A percentile compares a stretch with the other conserved stretches of the same genome.
Conservation (phyloP, 2,797 vertebrate species). For the Mareca penelope region DNA sequence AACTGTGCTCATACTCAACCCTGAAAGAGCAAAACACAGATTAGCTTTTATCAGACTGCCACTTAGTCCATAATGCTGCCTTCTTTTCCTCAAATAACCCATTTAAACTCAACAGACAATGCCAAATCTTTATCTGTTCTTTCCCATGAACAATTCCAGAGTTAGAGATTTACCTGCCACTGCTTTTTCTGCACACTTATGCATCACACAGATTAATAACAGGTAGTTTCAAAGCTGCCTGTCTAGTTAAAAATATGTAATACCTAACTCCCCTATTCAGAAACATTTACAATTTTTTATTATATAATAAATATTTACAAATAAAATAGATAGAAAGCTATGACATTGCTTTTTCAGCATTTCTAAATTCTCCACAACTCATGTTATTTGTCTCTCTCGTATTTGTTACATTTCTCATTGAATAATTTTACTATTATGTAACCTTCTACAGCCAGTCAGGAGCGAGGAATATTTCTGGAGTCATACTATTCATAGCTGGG, state of each 20-base stretch:
- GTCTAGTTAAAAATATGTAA: not conserved
- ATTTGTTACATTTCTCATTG: not conserved
- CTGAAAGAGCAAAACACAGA: conserved; percentile 71
- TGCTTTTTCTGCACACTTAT: not conserved
- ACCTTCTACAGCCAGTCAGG: not conserved
- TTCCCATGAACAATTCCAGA: not conserved
- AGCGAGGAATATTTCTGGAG: not conserved
- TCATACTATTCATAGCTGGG: not conserved
- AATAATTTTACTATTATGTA: not conserved
- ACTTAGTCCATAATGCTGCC: not conserved
- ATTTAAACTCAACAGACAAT: not conserved
- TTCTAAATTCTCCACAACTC: not conserved
- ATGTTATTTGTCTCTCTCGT: not conserved
- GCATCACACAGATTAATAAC: not conserved
- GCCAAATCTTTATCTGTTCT: not conserved
- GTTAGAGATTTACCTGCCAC: not conserved
- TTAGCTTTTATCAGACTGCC: not conserved
- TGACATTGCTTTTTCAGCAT: not conserved
- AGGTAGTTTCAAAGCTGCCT: not conserved
- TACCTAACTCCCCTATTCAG: not conserved
- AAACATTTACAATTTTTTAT: not conserved
- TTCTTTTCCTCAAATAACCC: not conserved
- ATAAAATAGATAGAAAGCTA: not conserved
- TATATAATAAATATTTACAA: not conserved
- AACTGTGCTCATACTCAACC: conserved; percentile 93